These are phyloP conservation scores for Semaprochilodus insignis DNA, from an alignment of 2,797 vertebrate species.

Conservation along the genomic window DNA sequence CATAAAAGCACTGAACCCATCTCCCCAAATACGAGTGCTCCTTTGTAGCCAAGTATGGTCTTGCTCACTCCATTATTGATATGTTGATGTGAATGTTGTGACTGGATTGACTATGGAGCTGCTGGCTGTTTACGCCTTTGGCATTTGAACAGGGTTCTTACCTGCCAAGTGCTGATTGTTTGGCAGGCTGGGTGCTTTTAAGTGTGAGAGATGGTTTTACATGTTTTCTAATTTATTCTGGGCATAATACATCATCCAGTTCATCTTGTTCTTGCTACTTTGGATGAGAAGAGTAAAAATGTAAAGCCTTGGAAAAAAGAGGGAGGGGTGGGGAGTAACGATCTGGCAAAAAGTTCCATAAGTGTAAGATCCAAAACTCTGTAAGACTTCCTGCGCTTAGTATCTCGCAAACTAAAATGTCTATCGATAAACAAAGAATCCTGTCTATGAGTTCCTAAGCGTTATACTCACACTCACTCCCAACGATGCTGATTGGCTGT, in stretches of 20 bases:
- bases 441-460: background rate
- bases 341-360: background rate
- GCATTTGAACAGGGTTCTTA: constrained; percentile 22
- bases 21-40: background rate
- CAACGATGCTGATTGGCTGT: constrained; percentile 79
- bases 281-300: constrained; percentile 11
- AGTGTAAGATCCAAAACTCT: background rate
- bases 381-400: background rate
- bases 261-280: constrained; percentile 27
- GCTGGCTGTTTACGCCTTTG: constrained; percentile 44
- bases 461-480: constrained; percentile 75
- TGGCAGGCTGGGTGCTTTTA: constrained; percentile 50
- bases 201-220: constrained; percentile 40
- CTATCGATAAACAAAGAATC: constrained; percentile 16
- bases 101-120: constrained; percentile 39
- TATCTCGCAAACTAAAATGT: background rate
- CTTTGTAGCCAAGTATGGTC: constrained; percentile 11
- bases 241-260: constrained; percentile 16
- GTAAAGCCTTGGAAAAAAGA: background rate
- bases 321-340: background rate
- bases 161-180: constrained; percentile 55
- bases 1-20: constrained; percentile 2
- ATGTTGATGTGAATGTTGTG: constrained; percentile 29
- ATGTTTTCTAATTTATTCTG: constrained; percentile 32
- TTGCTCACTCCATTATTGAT: constrained; percentile 12